phyloP scores from a whole-genome alignment of 2,113 vertebrate species.

The Myxocyprinus asiaticus region DNA sequence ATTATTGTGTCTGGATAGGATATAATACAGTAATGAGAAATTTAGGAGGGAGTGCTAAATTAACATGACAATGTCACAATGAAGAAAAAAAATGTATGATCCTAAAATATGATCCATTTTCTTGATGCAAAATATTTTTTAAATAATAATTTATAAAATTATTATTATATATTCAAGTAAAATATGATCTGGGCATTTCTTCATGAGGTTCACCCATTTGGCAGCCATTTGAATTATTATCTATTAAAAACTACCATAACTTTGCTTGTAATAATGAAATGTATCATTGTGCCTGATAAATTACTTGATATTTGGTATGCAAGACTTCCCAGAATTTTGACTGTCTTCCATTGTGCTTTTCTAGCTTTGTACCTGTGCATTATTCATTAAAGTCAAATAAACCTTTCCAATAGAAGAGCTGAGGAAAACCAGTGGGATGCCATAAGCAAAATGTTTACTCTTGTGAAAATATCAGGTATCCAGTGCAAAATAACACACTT shows the following conservation, averaged over 20 bases:
- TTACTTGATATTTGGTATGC: not conserved
- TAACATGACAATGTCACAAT: too few species aligned
- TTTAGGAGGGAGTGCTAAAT: too few species aligned
- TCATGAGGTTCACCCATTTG: too few species aligned
- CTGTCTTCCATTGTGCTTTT: slow-evolving; percentile 24
- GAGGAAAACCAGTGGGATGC: slow-evolving; percentile 3
- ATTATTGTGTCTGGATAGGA: too few species aligned
- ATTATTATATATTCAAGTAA: too few species aligned
- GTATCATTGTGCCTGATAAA: not conserved
- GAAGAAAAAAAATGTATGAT: too few species aligned
- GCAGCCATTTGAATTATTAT: not conserved
- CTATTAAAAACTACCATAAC: not conserved
- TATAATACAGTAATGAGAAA: too few species aligned
- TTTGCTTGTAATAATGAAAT: slow-evolving; percentile 3
- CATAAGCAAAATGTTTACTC: slow-evolving; percentile 32
- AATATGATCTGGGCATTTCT: too few species aligned
- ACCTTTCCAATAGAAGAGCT: slow-evolving; percentile 13
- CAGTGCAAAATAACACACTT: slow-evolving; percentile 8
- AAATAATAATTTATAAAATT: too few species aligned
- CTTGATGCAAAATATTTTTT: too few species aligned
- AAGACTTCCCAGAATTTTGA: not conserved
- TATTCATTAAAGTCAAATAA: slow-evolving; percentile 25
- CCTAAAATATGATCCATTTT: too few species aligned
- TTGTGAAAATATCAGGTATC: slow-evolving; percentile 15
- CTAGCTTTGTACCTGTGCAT: not conserved